Conservation (phyloP, 2,113 vertebrate genomes). For the Columba janthina region DNA sequence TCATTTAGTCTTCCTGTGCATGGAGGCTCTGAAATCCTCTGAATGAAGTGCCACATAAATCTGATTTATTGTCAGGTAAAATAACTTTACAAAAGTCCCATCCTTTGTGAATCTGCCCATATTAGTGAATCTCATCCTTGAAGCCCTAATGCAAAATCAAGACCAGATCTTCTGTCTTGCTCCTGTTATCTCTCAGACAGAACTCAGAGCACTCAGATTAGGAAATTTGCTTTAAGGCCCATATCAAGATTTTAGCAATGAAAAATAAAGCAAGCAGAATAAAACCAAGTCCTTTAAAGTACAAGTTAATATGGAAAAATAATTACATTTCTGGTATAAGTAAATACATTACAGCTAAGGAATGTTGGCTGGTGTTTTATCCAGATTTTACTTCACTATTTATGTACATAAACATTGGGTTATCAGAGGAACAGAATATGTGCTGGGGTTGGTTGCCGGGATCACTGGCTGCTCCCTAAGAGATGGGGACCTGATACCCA, state of each 20-base stretch:
- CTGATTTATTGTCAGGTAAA: neutral
- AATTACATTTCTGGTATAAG: neutral
- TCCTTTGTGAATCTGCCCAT: neutral
- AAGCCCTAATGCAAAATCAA: neutral
- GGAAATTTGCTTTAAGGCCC: neutral
- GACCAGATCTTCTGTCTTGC: neutral
- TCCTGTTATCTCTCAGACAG: neutral
- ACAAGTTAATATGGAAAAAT: neutral
- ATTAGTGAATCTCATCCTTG: neutral
- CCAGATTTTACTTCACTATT: neutral
- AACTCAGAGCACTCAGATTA: neutral
- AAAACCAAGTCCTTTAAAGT: neutral
- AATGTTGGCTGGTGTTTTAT: neutral
- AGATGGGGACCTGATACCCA: neutral
- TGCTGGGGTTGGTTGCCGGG: neutral
- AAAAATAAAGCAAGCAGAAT: neutral
- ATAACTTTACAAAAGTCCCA: neutral
- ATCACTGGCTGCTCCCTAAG: neutral
- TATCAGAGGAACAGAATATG: neutral
- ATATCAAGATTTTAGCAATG: neutral
- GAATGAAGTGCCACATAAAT: neutral
- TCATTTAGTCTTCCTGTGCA: neutral
- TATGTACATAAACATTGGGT: neutral
- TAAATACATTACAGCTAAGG: neutral
- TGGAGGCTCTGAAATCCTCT: neutral